phyloP scores from a whole-genome alignment of 2,888 invertebrate species.

The Parnassius orleans region DNA sequence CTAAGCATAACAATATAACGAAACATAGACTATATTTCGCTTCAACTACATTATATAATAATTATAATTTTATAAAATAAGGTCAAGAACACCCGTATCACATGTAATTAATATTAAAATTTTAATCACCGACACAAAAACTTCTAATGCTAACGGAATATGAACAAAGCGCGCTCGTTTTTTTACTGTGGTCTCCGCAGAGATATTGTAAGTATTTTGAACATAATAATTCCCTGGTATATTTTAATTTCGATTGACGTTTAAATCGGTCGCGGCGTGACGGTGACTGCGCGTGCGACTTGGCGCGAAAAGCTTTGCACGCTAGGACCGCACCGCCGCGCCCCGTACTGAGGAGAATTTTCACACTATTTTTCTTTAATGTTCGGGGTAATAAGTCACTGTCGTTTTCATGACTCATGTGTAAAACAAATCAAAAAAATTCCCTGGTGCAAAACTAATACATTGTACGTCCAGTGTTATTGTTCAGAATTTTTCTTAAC shows the following conservation, averaged over 20 bases:
- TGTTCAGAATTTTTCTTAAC: constrained; percentile 3
- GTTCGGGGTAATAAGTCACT: constrained; percentile 46
- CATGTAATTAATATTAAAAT: constrained; percentile 13
- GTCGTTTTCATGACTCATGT: constrained; percentile 33
- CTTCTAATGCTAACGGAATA: constrained; percentile 28
- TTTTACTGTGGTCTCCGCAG: constrained; percentile 28
- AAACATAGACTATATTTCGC: no score
- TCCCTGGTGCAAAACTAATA: not conserved
- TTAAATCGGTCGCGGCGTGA: constrained; percentile 66
- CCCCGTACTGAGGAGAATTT: constrained; percentile 51
- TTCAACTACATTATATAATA: no score
- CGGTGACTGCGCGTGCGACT: constrained; percentile 65
- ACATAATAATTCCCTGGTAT: constrained; percentile 58
- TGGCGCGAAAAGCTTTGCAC: constrained; percentile 51
- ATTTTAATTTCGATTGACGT: constrained; percentile 68
- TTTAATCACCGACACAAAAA: constrained; percentile 17
- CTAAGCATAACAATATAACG: no score
- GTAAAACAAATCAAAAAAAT: constrained; percentile 29
- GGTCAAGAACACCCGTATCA: constrained; percentile 22
- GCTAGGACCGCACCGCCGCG: constrained; percentile 47
- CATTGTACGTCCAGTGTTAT: not conserved
- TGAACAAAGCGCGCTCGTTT: constrained; percentile 33
- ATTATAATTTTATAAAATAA: not conserved
- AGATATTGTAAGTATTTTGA: constrained; percentile 38
- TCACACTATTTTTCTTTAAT: constrained; percentile 43